Evolutionary conservation across 2,888 invertebrate genomes (phyloP).

Genomic region (Axea sp.): DNA sequence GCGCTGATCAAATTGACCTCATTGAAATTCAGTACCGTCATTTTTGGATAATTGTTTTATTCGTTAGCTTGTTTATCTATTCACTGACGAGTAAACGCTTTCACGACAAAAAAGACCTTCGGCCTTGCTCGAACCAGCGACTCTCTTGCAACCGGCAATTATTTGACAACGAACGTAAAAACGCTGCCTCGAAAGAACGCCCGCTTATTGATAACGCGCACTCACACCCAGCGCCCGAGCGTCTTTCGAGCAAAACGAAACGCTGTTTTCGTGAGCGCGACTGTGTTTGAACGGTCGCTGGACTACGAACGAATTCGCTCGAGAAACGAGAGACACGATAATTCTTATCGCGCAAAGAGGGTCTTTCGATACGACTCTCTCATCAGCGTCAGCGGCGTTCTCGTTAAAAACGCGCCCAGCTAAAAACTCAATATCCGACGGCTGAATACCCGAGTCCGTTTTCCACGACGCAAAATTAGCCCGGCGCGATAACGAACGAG

Average conservation of each 20-base stretch:
- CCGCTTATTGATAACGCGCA: conserved; percentile 3
- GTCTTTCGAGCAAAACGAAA: conserved; percentile 22
- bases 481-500: too few relatives aligned
- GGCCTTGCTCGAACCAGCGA: too few relatives aligned
- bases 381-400: conserved; percentile 27
- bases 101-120: too few relatives aligned
- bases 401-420: conserved; percentile 39
- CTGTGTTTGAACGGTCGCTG: conserved; percentile 19
- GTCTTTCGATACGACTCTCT: conserved; percentile 38
- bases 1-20: too few relatives aligned
- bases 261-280: conserved; percentile 38
- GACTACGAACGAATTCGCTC: conserved; percentile 45
- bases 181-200: conserved; percentile 3
- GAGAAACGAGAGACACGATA: conserved; percentile 49
- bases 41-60: too few relatives aligned
- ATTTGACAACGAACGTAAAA: neutral
- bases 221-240: neutral
- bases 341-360: conserved; percentile 51
- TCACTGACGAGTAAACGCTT: too few relatives aligned
- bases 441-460: too few relatives aligned
- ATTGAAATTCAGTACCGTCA: too few relatives aligned
- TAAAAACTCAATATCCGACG: conserved; percentile 27
- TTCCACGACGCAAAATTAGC: too few relatives aligned
- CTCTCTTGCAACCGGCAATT: neutral
- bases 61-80: too few relatives aligned